Evolutionary conservation across 2,113 vertebrate genomes (phyloP).

Genomic region (Coregonus clupeaformis): DNA sequence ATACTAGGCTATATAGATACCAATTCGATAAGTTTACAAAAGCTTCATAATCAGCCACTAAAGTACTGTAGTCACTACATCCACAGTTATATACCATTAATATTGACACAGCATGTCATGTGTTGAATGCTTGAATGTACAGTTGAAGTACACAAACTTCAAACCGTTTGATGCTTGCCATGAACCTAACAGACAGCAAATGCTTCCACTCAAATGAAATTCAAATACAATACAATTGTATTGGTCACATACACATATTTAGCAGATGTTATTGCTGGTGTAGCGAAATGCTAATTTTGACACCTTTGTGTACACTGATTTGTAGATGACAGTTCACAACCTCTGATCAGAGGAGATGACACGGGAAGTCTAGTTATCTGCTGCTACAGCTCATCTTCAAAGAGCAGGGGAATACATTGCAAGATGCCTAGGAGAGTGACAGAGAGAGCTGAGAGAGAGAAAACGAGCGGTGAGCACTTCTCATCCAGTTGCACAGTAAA

Average conservation of each 20-base stretch:
- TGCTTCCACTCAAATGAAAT: neutral
- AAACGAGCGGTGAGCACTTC: neutral
- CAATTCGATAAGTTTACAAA: no score
- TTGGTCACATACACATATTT: no score
- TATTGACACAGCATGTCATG: no score
- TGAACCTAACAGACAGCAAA: neutral
- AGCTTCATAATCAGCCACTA: no score
- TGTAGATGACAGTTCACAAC: constrained; percentile 58
- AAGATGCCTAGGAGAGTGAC: constrained; percentile 28
- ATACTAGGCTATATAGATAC: no score
- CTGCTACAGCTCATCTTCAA: neutral
- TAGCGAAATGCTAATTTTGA: constrained; percentile 20
- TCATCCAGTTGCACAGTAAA: neutral
- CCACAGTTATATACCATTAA: no score
- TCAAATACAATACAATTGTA: no score
- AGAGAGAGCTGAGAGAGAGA: constrained; percentile 37
- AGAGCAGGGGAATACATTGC: constrained; percentile 11
- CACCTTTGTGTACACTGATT: constrained; percentile 40
- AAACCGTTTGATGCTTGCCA: neutral
- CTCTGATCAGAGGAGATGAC: constrained; percentile 60
- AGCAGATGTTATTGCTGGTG: no score
- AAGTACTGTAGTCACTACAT: no score
- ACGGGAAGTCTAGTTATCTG: constrained; percentile 69
- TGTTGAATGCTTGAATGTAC: no score
- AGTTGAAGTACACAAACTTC: neutral